Conservation (phyloP, 2,888 invertebrate genomes). For the Eupithecia pulchellata region DNA sequence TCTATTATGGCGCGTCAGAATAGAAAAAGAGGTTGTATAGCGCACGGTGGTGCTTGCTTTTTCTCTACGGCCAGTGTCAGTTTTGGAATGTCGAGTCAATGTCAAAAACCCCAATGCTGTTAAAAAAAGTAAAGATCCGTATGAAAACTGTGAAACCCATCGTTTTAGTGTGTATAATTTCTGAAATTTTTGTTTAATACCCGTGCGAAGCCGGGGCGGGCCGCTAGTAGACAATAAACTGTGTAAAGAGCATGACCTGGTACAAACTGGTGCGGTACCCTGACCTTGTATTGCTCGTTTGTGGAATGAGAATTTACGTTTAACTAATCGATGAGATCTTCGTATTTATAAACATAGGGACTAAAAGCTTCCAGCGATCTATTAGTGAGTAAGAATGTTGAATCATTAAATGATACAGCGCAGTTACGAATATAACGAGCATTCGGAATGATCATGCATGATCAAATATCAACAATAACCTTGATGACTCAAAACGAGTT, state of each 20-base stretch:
- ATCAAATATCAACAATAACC: not conserved
- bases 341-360: constrained; percentile 54
- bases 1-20: too few species aligned
- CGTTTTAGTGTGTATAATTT: too few species aligned
- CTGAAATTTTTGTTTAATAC: too few species aligned
- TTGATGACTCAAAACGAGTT: not conserved
- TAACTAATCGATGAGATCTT: constrained; percentile 70
- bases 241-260: constrained; percentile 71
- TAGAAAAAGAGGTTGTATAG: too few species aligned
- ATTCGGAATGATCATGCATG: constrained; percentile 7
- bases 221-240: constrained; percentile 61
- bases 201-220: too few species aligned
- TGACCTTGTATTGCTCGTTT: constrained; percentile 75
- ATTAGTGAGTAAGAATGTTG: constrained; percentile 34
- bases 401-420: constrained; percentile 32
- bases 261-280: constrained; percentile 80
- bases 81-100: too few species aligned
- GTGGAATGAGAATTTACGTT: constrained; percentile 60
- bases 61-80: too few species aligned
- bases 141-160: too few species aligned
- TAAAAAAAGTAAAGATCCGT: too few species aligned
- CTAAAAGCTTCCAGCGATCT: constrained; percentile 26
- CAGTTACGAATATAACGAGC: constrained; percentile 17
- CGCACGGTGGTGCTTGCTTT: too few species aligned
- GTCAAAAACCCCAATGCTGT: too few species aligned